Base-by-base conservation (phyloP, 2,113 vertebrate genomes). In the Callipepla californica region DNA sequence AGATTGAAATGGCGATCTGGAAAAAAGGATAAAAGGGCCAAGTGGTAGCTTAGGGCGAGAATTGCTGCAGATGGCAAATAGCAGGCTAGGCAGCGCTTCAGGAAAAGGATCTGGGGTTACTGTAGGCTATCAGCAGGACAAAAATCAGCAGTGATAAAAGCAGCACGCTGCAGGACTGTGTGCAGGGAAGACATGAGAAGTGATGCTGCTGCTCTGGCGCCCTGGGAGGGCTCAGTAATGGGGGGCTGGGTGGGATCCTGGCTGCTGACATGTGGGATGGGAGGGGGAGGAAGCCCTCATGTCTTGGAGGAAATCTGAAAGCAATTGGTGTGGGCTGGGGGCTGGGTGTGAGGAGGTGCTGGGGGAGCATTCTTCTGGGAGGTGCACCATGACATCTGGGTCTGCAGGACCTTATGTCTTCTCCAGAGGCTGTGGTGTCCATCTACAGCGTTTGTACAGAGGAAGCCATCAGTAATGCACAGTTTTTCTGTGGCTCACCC, bases 1-100 rank as follows among this genome's bases (percentile, higher is more conserved):
- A 91, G 75, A 61, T 30, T 76, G 81, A 76, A 89, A 81, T 36
- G 78, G 78, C 72, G 93, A 85, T 87, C 23, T 94, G 92, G 63
- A 85, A 11, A 67, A 85, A 58, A 90, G 79, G 53, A 38, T 85
- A 91, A 73, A 74, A 89, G 74, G 87, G 13, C 78, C 66, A n/a
- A 66, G 67, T 23, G 78, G n/a, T 32, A 40, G 70, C 81, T 42
- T 20, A 40, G 81, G 87, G 81, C 85, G 76, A 62, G 72, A 59
- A 80, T 3, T 79, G 90, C 69, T 92, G 80, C 73, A 93, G 63
- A 68, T 25, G 17, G 77, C 68, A 89, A 38, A 47, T 58, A 78
- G 69, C 69, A 91, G 93, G 42, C 2, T 14, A 45, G 79, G 86
- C 72, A 83, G 30, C 30, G 7, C 77, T 57, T 57, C 6, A 61